phyloP scores from a whole-genome alignment of 2,888 invertebrate species.

The Liopterus haemorrhoidalis region DNA sequence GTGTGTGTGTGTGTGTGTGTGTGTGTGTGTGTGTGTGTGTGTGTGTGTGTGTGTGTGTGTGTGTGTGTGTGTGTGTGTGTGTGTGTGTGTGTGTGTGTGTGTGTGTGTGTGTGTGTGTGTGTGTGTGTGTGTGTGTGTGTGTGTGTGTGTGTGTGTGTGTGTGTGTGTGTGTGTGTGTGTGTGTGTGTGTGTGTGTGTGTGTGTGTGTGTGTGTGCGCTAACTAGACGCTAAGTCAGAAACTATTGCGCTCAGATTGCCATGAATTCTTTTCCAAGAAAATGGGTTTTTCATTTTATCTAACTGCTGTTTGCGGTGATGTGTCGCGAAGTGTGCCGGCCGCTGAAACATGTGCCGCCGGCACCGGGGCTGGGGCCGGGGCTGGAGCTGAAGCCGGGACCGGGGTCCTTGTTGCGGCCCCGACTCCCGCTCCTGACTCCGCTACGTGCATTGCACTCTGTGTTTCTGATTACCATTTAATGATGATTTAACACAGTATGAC shows the following conservation, averaged over 20 bases:
- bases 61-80: neutral
- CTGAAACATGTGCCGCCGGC: slow-evolving; percentile 2
- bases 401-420: neutral
- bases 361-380: neutral
- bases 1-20: slow-evolving; percentile 18
- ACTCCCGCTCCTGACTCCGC: neutral
- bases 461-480: slow-evolving; percentile 29
- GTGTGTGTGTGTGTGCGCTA: slow-evolving; percentile 44
- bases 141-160: neutral
- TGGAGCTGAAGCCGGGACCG: neutral
- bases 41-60: neutral
- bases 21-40: neutral
- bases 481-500: slow-evolving; percentile 32
- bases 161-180: slow-evolving; percentile 6
- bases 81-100: neutral
- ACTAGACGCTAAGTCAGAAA: slow-evolving; percentile 46
- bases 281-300: slow-evolving; percentile 47
- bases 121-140: neutral
- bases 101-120: neutral
- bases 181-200: slow-evolving; percentile 30
- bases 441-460: neutral
- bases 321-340: too few species aligned
- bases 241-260: slow-evolving; percentile 44
- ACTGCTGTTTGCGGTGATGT: slow-evolving; percentile 20
- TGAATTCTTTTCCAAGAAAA: slow-evolving; percentile 47